Base-by-base conservation (phyloP, 37 sponge, comb jelly and placozoan species). In the Spongia lamella region DNA sequence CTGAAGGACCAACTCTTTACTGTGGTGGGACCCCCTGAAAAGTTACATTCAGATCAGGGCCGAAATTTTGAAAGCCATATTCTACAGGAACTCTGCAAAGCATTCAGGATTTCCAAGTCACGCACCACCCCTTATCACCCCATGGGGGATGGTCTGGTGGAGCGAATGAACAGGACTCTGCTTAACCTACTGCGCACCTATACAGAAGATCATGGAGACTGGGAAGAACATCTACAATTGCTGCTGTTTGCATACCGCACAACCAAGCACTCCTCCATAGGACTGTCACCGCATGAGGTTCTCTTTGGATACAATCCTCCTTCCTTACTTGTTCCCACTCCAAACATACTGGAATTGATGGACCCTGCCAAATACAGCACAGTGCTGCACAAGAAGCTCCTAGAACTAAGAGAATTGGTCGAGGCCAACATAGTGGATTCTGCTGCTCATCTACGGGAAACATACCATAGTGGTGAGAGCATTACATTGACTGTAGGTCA, bases 281-380 rank as follows among this genome's bases (percentile, higher is more conserved):
- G 32, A 35, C 32, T 63, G n/a, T n/a, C n/a, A n/a, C n/a, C n/a
- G n/a, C n/a, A n/a, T n/a, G n/a, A n/a, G n/a, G n/a, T n/a, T n/a
- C 64, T 63, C 64, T 63, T 63, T 63, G 64, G 64, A 24, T 20
- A 20, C 32, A 63, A 63, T 7, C 57, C 57, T 56, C 57, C 57
- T 5, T 56, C 7, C 2, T 3, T 56, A 5, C 2, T 26, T 56
- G 57, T 56, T 5, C 57, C 57, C 6, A 56, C 24, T 26, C 25
- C 25, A 5, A 21, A 21, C 21, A 26, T 21, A 56, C 21, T 5
- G 7, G 57, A 3, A 56, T 21, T 56, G 2, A 21, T 25, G 25
- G 57, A 56, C 24, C 57, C 57, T 25, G 21, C 7, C 1, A 26
- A 56, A 5, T 56, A 56, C 57, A 56, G 57, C 6, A 26, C 57